These are phyloP conservation scores for Macrotus californicus DNA, from an alignment of 2,113 vertebrate species.

Conservation along the genomic window DNA sequence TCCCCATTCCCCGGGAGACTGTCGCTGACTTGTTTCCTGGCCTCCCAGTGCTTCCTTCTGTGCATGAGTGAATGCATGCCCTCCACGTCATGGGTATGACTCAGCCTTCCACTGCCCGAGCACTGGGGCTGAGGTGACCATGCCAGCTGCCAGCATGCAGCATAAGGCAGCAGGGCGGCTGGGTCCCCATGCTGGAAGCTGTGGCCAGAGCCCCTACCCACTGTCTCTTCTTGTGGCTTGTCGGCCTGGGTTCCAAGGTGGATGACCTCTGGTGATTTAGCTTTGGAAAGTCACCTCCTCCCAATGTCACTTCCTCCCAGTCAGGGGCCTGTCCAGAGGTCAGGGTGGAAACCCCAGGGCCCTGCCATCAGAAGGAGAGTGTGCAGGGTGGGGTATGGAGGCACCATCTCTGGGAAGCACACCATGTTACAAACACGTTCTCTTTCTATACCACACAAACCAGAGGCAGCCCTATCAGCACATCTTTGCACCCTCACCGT, in stretches of 20 bases:
- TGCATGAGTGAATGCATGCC: not conserved
- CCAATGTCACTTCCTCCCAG: not conserved
- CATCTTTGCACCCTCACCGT: too few species aligned
- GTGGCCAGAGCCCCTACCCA: too few species aligned
- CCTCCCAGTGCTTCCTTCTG: not conserved
- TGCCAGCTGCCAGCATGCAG: not conserved
- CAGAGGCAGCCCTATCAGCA: not conserved
- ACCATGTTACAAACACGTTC: too few species aligned
- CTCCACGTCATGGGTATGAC: rapidly evolving
- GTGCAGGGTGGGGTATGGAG: not conserved
- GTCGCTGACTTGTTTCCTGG: rapidly evolving
- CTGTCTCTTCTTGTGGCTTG: rapidly evolving
- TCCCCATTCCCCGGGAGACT: too few species aligned
- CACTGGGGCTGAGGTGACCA: not conserved
- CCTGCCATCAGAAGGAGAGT: not conserved
- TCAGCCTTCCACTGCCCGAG: not conserved
- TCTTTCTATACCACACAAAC: rapidly evolving
- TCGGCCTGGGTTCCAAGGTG: not conserved
- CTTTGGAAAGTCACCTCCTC: not conserved
- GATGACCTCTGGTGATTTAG: not conserved
- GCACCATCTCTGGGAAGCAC: not conserved
- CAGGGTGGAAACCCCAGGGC: not conserved
- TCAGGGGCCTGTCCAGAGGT: not conserved
- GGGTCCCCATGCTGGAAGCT: not conserved
- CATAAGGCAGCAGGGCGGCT: rapidly evolving